Evolutionary conservation across 2,888 invertebrate species (phyloP), one percentile per base, ranked within the genome.

Genomic region (Gymnocheta viridis): DNA sequence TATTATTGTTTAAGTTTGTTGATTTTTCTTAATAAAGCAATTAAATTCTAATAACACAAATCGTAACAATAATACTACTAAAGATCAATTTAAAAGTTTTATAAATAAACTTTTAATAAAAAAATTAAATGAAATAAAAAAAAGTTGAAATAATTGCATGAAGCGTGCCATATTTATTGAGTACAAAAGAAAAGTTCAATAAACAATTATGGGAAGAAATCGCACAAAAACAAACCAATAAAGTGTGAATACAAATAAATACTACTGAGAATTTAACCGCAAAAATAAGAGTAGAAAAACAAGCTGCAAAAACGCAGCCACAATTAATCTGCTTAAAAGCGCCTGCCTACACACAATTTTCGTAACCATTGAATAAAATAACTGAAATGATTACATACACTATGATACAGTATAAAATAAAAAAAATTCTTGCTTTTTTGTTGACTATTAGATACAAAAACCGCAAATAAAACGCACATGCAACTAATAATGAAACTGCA

Each of bases 131-230:
- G n/a, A 44, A 58, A 41, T 62, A 17, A 49, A 10, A 54, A 44
- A 35, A 9, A 22, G 6, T 19, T 5, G 22, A 67, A 60, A 88
- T 89, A 89, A 89, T 89, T 89, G 88, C 86, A 86, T 86, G 89
- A 89, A 89, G 89, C 89, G 89, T 89, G 89, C 89, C 90, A 89
- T 87, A 88, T 85, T 81, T 76, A 56, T 56, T 9, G 27, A 56
- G 60, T 89, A 87, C 89, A 88, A 87, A 88, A 47, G 54, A 76
- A 82, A 76, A 76, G 56, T 70, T 69, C 69, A 79, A 74, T 80
- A 58, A 79, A 64, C 62, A 82, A 82, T 82, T 73, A 73, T 62
- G 12, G 44, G 2, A 64, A 80, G 60, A 73, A 73, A 70, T 83
- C 74, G 58, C 69, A 22, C 47, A 69, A 51, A 47, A 77, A 69